phyloP scores from a whole-genome alignment of 2,888 invertebrate species.

The Hydropsyche betteni region DNA sequence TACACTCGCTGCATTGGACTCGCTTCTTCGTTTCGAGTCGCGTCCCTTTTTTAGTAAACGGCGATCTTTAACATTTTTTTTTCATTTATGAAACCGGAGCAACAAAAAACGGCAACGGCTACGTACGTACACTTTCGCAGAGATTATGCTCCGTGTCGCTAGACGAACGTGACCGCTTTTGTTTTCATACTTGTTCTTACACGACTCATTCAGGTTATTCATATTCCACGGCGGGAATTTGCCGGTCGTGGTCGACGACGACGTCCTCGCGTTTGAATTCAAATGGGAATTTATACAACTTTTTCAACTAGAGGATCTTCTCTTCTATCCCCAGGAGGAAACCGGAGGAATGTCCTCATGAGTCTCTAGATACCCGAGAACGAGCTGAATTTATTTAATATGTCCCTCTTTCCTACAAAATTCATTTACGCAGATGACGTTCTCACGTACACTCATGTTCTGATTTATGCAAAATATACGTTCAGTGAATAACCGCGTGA shows the following conservation, averaged over 20 bases:
- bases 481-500: too few species aligned
- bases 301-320: conserved; percentile 11
- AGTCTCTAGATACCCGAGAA: neutral
- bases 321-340: conserved; percentile 1
- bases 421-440: too few species aligned
- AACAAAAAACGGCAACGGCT: too few species aligned
- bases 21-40: conserved; percentile 1
- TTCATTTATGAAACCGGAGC: neutral
- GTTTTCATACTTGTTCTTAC: conserved; percentile 50
- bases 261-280: conserved; percentile 39
- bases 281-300: conserved; percentile 43
- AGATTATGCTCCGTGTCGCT: too few species aligned
- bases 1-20: neutral
- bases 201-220: conserved; percentile 50
- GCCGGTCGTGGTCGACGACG: conserved; percentile 35
- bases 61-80: neutral
- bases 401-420: neutral
- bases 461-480: too few species aligned
- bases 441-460: too few species aligned
- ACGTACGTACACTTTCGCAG: neutral
- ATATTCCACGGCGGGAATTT: conserved; percentile 47
- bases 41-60: too few species aligned
- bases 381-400: conserved; percentile 30
- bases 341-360: conserved; percentile 22
- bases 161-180: conserved; percentile 50